Base-by-base conservation (phyloP, 2,888 invertebrate species). In the Trisateles emortualis region DNA sequence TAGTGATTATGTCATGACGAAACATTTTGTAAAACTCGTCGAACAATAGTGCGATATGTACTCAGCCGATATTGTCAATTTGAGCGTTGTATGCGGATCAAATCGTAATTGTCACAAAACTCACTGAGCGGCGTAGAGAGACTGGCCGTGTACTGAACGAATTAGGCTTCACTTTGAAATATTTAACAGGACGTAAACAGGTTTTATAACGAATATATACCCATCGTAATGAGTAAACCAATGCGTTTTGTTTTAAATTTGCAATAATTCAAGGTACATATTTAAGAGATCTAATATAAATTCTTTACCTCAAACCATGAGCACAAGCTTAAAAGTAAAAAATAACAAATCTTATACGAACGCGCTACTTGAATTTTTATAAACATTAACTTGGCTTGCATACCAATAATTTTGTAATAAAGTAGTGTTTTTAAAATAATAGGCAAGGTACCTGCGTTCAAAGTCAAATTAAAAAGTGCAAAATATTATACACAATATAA, bases 31-130 rank as follows among this genome's bases (percentile, higher is more conserved):
- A 78, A 81, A 84, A 85, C 78, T 71, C 63, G 63, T 53, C 70
- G 75, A 73, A 88, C 86, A 88, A 87, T 87, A 76, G 78, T 59
- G 57, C 67, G 43, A 70, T 81, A 80, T 84, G 82, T 86, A 84
- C 79, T 75, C 78, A 79, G 80, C 72, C 76, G 79, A 74, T 79
- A 79, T 76, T 64, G 72, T 61, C 78, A 76, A 85, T 87, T 88
- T 86, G 87, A 72, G 59, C 68, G 65, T 68, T 73, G 75, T 76
- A 70, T 81, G 86, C 81, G 84, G 76, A 83, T 79, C 83, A 75
- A 87, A 88, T 88, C 68, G 76, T 72, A 73, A 82, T 78, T 82
- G 79, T 83, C 75, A 84, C 83, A 80, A 79, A 81, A 80, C 70
- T 68, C 60, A 55, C 72, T 64, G 33, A 51, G 41, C 39, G 36